A percentile compares a stretch with the other conserved stretches of the same genome.
Conservation (phyloP, 2,888 invertebrate species). For the Balanococcus diminutus region DNA sequence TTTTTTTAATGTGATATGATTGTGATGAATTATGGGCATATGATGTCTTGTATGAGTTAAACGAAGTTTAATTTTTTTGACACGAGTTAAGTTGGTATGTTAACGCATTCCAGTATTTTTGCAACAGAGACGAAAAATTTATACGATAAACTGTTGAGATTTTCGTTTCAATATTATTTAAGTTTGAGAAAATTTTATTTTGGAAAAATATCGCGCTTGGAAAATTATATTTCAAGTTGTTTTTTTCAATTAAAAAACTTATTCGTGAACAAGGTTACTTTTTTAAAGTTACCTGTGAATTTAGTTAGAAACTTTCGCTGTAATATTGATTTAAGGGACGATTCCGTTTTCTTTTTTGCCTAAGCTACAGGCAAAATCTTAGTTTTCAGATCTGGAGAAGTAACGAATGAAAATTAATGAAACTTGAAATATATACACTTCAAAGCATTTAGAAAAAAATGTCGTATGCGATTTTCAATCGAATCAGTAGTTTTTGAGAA, state of each 20-base stretch:
- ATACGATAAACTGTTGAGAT: background rate
- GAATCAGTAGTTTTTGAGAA: too few species aligned
- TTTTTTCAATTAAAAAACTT: background rate
- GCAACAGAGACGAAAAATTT: background rate
- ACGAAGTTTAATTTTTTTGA: background rate
- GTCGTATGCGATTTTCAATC: too few species aligned
- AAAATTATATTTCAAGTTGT: background rate
- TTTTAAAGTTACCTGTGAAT: constrained; percentile 3
- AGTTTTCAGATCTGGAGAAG: too few species aligned
- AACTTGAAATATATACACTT: too few species aligned
- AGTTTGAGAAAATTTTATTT: background rate
- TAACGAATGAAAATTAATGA: too few species aligned
- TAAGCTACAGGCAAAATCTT: too few species aligned
- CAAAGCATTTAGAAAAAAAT: too few species aligned
- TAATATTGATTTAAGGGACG: constrained; percentile 3
- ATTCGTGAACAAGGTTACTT: background rate
- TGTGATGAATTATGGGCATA: background rate
- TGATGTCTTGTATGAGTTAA: background rate
- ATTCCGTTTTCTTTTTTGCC: too few species aligned
- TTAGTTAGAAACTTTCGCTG: background rate
- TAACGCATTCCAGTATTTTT: constrained; percentile 11
- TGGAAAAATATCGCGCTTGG: background rate
- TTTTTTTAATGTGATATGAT: background rate
- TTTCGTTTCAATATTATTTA: background rate
- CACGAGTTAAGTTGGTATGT: background rate